A percentile compares a stretch with the other conserved stretches of the same genome.
Conservation (phyloP, 2,797 vertebrate species). For the Paedocypris micromegethes region DNA sequence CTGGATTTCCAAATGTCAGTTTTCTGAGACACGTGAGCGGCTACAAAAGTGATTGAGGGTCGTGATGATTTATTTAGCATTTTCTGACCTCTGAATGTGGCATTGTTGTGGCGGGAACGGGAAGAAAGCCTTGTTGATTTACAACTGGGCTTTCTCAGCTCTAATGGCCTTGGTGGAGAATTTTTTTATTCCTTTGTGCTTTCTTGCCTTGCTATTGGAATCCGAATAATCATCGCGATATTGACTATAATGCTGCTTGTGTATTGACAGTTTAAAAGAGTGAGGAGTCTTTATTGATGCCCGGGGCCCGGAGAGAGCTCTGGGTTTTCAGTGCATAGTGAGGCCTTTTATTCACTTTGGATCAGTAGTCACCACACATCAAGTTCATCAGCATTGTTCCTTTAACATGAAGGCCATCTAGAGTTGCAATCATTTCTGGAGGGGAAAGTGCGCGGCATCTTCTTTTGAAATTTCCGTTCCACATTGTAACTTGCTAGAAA, state of each 20-base stretch:
- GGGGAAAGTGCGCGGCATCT: slow-evolving; percentile 53
- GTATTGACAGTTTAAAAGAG: slow-evolving; percentile 22
- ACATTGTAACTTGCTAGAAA: slow-evolving; percentile 50
- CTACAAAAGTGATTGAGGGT: slow-evolving; percentile 13
- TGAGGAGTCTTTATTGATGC: slow-evolving; percentile 12
- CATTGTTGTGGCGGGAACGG: neutral
- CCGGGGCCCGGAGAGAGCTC: slow-evolving; percentile 51
- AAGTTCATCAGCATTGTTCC: slow-evolving; percentile 71
- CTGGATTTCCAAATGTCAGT: slow-evolving; percentile 35
- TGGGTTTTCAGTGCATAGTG: slow-evolving; percentile 66
- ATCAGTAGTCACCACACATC: slow-evolving; percentile 75
- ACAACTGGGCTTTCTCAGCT: slow-evolving; percentile 3
- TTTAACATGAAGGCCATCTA: slow-evolving; percentile 72
- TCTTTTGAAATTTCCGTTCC: slow-evolving; percentile 27
- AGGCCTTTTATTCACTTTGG: slow-evolving; percentile 72
- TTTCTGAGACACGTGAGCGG: slow-evolving; percentile 7
- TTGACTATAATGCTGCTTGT: slow-evolving; percentile 9
- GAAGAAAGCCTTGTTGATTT: neutral
- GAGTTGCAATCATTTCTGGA: slow-evolving; percentile 63
- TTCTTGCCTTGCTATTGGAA: slow-evolving; percentile 3
- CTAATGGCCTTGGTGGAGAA: neutral
- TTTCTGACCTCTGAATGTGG: slow-evolving; percentile 1
- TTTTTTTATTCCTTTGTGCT: neutral
- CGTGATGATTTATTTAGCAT: slow-evolving; percentile 15
- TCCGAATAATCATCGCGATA: slow-evolving; percentile 2